Evolutionary conservation across 2,797 vertebrate species (phyloP).

Genomic region (Takifugu rubripes): DNA sequence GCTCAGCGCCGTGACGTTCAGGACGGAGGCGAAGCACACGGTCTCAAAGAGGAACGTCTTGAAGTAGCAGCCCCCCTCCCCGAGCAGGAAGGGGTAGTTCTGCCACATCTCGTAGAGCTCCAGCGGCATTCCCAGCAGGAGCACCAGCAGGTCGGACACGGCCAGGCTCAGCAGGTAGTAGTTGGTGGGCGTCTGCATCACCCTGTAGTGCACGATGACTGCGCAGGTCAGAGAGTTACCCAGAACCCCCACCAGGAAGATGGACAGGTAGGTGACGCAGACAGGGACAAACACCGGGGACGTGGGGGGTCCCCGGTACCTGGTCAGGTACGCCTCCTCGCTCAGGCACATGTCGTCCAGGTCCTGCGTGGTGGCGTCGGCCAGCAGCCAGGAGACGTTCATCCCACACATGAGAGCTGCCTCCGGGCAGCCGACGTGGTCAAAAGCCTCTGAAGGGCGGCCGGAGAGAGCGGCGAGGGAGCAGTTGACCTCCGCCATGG

Average conservation of each 20-base stretch:
- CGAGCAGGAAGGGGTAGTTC: slow-evolving; percentile 77
- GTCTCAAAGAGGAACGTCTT: slow-evolving; percentile 78
- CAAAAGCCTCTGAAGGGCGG: slow-evolving; percentile 1
- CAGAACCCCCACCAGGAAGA: slow-evolving; percentile 69
- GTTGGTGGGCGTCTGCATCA: slow-evolving; percentile 78
- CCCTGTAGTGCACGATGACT: slow-evolving; percentile 67
- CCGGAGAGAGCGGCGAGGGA: slow-evolving; percentile 25
- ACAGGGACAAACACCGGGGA: slow-evolving; percentile 68
- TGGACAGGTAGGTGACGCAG: slow-evolving; percentile 66
- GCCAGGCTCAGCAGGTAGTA: slow-evolving; percentile 79
- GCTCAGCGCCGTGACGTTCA: slow-evolving; percentile 76
- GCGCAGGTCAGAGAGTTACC: slow-evolving; percentile 74
- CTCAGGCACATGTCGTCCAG: slow-evolving; percentile 53
- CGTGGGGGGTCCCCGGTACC: slow-evolving; percentile 45
- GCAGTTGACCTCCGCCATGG: slow-evolving; percentile 40
- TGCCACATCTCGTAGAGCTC: slow-evolving; percentile 77
- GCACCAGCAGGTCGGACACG: slow-evolving; percentile 74
- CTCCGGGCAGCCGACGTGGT: slow-evolving; percentile 34
- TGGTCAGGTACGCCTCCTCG: slow-evolving; percentile 51
- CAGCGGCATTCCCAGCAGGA: slow-evolving; percentile 74
- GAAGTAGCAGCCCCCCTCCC: slow-evolving; percentile 74
- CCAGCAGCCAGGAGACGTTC: slow-evolving; percentile 50
- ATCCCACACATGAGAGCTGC: slow-evolving; percentile 47
- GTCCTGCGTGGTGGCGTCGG: slow-evolving; percentile 35
- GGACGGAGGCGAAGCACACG: slow-evolving; percentile 78